Conservation (phyloP, 1,140 invertebrate species). For the Hyphantria cunea region DNA sequence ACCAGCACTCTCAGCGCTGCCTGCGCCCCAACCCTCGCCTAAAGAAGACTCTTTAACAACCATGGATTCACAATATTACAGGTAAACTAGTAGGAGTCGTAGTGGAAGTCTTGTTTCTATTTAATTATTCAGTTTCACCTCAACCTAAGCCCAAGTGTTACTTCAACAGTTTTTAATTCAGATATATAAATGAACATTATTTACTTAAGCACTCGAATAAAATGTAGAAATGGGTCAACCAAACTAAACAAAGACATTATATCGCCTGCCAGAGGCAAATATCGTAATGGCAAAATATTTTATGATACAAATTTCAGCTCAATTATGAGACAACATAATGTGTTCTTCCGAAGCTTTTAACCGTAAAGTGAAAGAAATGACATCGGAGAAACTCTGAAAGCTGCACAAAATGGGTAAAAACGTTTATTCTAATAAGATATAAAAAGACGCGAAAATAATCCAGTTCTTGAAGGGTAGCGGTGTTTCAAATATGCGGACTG, state of each 20-base stretch:
- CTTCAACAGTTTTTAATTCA: too few relatives aligned
- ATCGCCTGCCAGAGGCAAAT: too few relatives aligned
- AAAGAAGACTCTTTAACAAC: conserved; percentile 56
- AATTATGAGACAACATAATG: conserved; percentile 19
- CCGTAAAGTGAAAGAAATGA: conserved; percentile 9
- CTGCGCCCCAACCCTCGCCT: conserved; percentile 47
- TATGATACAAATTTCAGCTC: not conserved
- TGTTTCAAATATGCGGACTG: conserved; percentile 1
- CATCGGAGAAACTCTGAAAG: conserved; percentile 8
- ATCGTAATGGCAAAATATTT: not conserved
- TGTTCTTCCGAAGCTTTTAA: conserved; percentile 1
- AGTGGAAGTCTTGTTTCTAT: too few relatives aligned
- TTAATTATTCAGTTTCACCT: too few relatives aligned
- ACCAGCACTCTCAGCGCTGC: conserved; percentile 58
- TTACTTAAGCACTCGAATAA: too few relatives aligned
- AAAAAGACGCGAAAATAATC: conserved; percentile 23
- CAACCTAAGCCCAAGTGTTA: too few relatives aligned
- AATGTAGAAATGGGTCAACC: too few relatives aligned
- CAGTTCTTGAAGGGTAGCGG: not conserved
- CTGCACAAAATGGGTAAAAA: conserved; percentile 23
- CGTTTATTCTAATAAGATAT: conserved; percentile 24
- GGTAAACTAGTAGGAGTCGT: too few relatives aligned
- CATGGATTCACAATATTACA: conserved; percentile 64
- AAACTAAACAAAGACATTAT: too few relatives aligned
- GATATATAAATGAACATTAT: too few relatives aligned